These are phyloP conservation scores for Anguilla pacifica DNA, from an alignment of 2,797 vertebrate genomes.

Conservation along the genomic window DNA sequence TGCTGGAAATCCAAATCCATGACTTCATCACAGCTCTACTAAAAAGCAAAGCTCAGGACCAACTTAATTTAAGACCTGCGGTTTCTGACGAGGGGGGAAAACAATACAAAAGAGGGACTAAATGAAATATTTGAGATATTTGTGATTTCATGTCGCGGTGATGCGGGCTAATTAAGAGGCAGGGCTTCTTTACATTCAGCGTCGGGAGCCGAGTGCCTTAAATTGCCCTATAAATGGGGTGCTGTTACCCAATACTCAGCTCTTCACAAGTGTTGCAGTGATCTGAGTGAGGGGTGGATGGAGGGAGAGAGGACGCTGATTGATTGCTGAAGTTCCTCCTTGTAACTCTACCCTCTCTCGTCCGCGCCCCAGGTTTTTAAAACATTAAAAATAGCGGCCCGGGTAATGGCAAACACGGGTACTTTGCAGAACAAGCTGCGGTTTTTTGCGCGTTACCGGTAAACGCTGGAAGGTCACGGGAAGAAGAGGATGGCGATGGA, in stretches of 20 bases:
- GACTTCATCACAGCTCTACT: background rate
- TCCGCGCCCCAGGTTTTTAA: slow-evolving; percentile 66
- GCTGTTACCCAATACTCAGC: slow-evolving; percentile 78
- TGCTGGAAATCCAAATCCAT: background rate
- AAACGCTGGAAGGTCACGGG: slow-evolving; percentile 45
- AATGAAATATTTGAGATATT: slow-evolving; percentile 53
- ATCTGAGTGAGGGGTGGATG: slow-evolving; percentile 65
- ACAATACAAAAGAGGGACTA: slow-evolving; percentile 48
- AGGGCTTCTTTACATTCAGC: slow-evolving; percentile 65
- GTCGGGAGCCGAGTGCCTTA: slow-evolving; percentile 64
- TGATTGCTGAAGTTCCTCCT: slow-evolving; percentile 68
- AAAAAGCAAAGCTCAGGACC: slow-evolving; percentile 36
- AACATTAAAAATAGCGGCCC: slow-evolving; percentile 76
- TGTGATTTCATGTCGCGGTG: slow-evolving; percentile 57
- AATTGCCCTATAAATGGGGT: slow-evolving; percentile 74
- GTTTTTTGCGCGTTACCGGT: slow-evolving; percentile 65
- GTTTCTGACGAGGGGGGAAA: slow-evolving; percentile 38
- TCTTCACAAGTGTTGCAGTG: slow-evolving; percentile 69
- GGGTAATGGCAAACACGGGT: slow-evolving; percentile 63
- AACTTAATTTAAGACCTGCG: slow-evolving; percentile 29
- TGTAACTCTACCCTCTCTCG: slow-evolving; percentile 70
- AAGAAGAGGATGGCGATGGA: background rate
- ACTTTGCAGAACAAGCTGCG: slow-evolving; percentile 73
- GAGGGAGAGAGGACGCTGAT: slow-evolving; percentile 68
- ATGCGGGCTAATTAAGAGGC: slow-evolving; percentile 73